Evolutionary conservation across 2,113 vertebrate species (phyloP).

Genomic region (Acanthisitta chloris): DNA sequence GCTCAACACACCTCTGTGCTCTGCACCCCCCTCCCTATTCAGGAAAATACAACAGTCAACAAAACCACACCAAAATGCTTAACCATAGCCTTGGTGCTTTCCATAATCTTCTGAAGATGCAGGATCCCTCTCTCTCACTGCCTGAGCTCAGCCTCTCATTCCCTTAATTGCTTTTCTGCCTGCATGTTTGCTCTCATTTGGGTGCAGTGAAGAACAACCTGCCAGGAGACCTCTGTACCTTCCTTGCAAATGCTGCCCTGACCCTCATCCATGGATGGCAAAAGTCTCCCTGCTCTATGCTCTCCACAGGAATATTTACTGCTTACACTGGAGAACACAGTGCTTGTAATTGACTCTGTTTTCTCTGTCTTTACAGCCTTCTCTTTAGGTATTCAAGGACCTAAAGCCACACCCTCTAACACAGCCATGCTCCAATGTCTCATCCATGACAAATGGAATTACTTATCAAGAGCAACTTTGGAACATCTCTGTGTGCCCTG

Average conservation of each 20-base stretch:
- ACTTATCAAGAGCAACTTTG: not conserved
- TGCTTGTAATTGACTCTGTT: not conserved
- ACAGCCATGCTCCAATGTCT: not conserved
- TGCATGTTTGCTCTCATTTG: rapidly evolving
- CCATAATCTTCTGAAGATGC: not conserved
- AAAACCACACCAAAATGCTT: not conserved
- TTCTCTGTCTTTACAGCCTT: not conserved
- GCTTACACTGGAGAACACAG: not conserved
- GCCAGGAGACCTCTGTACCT: not conserved
- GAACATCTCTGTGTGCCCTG: rapidly evolving
- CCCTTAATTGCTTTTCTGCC: not conserved
- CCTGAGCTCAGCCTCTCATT: not conserved
- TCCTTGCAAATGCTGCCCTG: not conserved
- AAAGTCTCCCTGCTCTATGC: not conserved
- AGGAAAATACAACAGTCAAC: rapidly evolving
- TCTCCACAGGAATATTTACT: not conserved
- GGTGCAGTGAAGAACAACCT: not conserved
- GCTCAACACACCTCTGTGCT: not conserved
- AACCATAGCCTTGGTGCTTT: not conserved
- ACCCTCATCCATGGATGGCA: not conserved
- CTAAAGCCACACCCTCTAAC: not conserved
- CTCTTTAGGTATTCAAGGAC: not conserved
- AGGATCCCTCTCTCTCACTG: not conserved
- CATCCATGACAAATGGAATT: not conserved
- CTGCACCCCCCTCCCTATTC: not conserved